A percentile compares a stretch with the other conserved stretches of the same genome.
Conservation (phyloP, 2,113 vertebrate species). For the Furnarius figulus region DNA sequence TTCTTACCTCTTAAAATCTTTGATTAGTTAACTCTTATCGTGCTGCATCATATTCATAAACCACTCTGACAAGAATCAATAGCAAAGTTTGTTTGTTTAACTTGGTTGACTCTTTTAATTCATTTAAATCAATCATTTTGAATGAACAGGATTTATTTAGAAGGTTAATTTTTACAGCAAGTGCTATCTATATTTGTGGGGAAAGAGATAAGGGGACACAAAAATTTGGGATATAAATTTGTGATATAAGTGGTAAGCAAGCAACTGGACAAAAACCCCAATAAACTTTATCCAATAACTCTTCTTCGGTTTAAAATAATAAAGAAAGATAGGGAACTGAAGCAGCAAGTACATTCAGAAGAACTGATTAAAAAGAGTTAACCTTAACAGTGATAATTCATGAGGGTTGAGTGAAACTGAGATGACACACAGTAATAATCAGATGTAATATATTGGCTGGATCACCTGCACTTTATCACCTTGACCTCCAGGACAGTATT, state of each 20-base stretch:
- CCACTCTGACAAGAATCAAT: slow-evolving; percentile 14
- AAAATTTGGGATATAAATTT: neutral
- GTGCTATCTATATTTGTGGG: neutral
- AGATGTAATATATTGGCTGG: neutral
- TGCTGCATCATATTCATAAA: slow-evolving; percentile 3
- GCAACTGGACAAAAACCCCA: neutral
- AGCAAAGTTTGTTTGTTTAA: neutral
- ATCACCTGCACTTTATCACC: neutral
- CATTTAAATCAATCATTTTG: neutral
- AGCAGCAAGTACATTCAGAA: neutral
- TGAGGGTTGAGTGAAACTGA: neutral
- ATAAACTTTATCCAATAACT: neutral
- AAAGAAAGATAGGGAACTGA: neutral
- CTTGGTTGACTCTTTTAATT: neutral
- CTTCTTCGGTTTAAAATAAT: neutral
- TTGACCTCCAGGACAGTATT: neutral
- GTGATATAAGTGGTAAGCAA: neutral
- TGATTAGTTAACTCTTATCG: neutral
- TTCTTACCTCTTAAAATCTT: neutral
- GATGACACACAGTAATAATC: neutral
- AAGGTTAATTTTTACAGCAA: neutral
- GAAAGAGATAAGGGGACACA: neutral
- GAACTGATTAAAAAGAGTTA: neutral
- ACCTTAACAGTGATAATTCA: neutral
- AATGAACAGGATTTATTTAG: neutral